Percentiles rank a stretch among this genome's conserved stretches.
These are phyloP conservation scores for Lasioglossum albipes DNA, from an alignment of 1,140 invertebrate species.

Conservation along the genomic window DNA sequence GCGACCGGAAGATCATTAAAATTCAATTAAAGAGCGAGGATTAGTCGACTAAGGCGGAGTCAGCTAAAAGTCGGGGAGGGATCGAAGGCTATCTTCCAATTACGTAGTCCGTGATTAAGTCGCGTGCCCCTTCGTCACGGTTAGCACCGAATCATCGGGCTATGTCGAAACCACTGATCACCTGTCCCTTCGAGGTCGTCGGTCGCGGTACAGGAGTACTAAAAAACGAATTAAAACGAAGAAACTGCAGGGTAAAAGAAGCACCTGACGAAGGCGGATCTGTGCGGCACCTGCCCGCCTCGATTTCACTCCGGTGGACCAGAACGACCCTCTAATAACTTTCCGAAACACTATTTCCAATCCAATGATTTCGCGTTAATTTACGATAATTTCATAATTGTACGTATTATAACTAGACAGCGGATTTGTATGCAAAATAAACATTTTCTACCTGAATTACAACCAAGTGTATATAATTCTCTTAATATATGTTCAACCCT, in stretches of 20 bases:
- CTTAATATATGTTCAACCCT: too few relatives aligned
- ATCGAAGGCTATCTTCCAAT: neutral
- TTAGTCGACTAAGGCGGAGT: neutral
- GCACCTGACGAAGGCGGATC: conserved; percentile 44
- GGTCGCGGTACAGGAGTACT: conserved; percentile 23
- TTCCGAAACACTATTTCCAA: neutral
- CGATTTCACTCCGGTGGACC: conserved; percentile 32
- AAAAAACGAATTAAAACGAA: conserved; percentile 24
- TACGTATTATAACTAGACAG: too few relatives aligned
- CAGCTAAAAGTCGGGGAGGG: neutral
- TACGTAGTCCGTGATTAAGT: conserved; percentile 11
- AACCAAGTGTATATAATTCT: too few relatives aligned
- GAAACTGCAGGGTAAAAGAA: conserved; percentile 31
- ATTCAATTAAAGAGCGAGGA: neutral
- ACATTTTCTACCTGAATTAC: too few relatives aligned
- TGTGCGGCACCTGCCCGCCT: conserved; percentile 46
- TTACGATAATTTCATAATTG: too few relatives aligned
- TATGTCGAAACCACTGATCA: conserved; percentile 59
- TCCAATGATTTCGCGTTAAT: too few relatives aligned
- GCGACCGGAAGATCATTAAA: neutral
- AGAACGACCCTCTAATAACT: conserved; percentile 39
- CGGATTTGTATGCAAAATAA: too few relatives aligned
- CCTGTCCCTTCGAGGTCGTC: conserved; percentile 28
- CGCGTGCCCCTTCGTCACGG: conserved; percentile 68
- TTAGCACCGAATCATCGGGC: conserved; percentile 61